Percentiles rank a stretch among this genome's conserved stretches.
These are phyloP conservation scores for Apoderus coryli DNA, from an alignment of 2,888 invertebrate species.

Conservation along the genomic window DNA sequence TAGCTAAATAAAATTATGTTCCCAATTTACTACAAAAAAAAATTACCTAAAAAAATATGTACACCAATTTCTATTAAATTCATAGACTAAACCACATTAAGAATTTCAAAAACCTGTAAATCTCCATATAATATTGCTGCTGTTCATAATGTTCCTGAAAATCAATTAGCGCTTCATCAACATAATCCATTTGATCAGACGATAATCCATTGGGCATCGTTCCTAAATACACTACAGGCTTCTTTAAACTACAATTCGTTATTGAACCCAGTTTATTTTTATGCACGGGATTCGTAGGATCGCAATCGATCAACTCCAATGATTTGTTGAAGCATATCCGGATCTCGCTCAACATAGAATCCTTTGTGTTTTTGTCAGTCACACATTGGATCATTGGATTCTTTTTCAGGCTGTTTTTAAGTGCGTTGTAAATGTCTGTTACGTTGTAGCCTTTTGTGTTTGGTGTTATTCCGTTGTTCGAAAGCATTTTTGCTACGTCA, in stretches of 20 bases:
- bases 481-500: constrained; percentile 45
- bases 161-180: constrained; percentile 13
- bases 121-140: constrained; percentile 29
- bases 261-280: constrained; percentile 29
- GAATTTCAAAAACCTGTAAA: constrained; percentile 42
- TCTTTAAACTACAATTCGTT: constrained; percentile 43
- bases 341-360: constrained; percentile 51
- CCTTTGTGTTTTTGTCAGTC: constrained; percentile 39
- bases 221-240: constrained; percentile 42
- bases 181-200: constrained; percentile 16
- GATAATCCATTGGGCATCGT: constrained; percentile 28
- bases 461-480: constrained; percentile 41
- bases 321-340: constrained; percentile 59
- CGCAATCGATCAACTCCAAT: constrained; percentile 35
- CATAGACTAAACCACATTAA: constrained; percentile 49
- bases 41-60: too few species aligned
- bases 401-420: constrained; percentile 39
- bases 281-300: constrained; percentile 33
- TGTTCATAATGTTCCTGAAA: constrained; percentile 15
- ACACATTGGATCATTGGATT: constrained; percentile 51
- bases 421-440: constrained; percentile 36
- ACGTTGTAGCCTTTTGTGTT: constrained; percentile 34
- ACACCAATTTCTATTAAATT: constrained; percentile 7
- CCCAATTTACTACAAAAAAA: too few species aligned
- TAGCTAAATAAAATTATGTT: too few species aligned